Conservation (phyloP, 2,113 vertebrate genomes). For the Rhinogobius similis region DNA sequence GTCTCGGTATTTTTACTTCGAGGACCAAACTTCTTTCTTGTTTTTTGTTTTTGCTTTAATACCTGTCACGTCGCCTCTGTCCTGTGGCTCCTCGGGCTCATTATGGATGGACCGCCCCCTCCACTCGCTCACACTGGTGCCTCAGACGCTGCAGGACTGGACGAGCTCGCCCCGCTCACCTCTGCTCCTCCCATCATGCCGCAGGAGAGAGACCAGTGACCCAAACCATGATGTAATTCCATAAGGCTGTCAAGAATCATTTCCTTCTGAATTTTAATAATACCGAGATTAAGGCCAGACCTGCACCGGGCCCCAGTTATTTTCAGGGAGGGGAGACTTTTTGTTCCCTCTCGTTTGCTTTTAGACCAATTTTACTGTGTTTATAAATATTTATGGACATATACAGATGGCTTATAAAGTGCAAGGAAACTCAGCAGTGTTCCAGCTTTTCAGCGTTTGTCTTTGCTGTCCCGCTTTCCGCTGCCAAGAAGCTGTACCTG, state of each 20-base stretch:
- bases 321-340: conserved; percentile 47
- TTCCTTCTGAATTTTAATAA: conserved; percentile 74
- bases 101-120: background rate
- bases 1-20: too few relatives aligned
- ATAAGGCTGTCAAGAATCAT: conserved; percentile 80
- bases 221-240: conserved; percentile 74
- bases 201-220: conserved; percentile 70
- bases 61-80: background rate
- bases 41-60: background rate
- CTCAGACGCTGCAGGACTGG: background rate
- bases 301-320: conserved; percentile 50
- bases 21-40: too few relatives aligned
- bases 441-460: conserved; percentile 43
- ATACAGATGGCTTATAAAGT: conserved; percentile 63
- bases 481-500: conserved; percentile 53
- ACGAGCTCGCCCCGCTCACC: conserved; percentile 8
- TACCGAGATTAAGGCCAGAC: conserved; percentile 72
- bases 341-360: conserved; percentile 28
- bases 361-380: conserved; percentile 59
- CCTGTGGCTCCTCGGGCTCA: background rate
- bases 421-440: conserved; percentile 35
- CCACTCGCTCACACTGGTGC: background rate
- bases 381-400: conserved; percentile 70
- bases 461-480: conserved; percentile 12
- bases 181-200: conserved; percentile 34